phyloP scores from a whole-genome alignment of 2,888 invertebrate genomes.

The Melanchra persicariae region DNA sequence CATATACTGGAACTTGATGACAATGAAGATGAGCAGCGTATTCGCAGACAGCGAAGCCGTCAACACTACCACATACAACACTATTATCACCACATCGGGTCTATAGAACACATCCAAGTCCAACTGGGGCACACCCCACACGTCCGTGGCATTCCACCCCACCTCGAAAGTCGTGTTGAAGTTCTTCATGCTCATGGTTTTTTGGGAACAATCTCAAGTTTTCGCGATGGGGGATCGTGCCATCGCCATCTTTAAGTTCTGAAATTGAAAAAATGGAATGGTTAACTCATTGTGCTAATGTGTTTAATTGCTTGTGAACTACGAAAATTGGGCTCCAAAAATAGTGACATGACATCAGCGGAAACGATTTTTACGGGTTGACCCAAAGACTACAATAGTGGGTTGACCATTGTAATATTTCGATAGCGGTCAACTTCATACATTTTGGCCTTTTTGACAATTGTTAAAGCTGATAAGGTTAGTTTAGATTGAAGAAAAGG shows the following conservation, averaged over 20 bases:
- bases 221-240: slow-evolving; percentile 6
- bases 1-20: slow-evolving; percentile 94
- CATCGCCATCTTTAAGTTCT: slow-evolving; percentile 48
- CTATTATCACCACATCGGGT: slow-evolving; percentile 90
- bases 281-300: not conserved
- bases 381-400: too few species aligned
- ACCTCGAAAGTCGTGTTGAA: slow-evolving; percentile 58
- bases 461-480: too few species aligned
- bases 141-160: slow-evolving; percentile 74
- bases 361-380: too few species aligned
- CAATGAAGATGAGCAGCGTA: slow-evolving; percentile 92
- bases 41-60: slow-evolving; percentile 92
- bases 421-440: too few species aligned
- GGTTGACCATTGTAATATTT: too few species aligned
- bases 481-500: too few species aligned
- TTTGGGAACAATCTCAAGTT: slow-evolving; percentile 35
- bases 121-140: slow-evolving; percentile 73
- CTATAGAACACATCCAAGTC: slow-evolving; percentile 85
- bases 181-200: slow-evolving; percentile 46
- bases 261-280: slow-evolving; percentile 33
- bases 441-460: too few species aligned
- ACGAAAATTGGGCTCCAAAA: too few species aligned
- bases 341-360: too few species aligned
- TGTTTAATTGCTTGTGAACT: too few species aligned
- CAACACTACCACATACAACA: slow-evolving; percentile 92